Base-by-base conservation (phyloP, 35 echinoderm and acorn worm genomes). In the Ophioderma brevispina region DNA sequence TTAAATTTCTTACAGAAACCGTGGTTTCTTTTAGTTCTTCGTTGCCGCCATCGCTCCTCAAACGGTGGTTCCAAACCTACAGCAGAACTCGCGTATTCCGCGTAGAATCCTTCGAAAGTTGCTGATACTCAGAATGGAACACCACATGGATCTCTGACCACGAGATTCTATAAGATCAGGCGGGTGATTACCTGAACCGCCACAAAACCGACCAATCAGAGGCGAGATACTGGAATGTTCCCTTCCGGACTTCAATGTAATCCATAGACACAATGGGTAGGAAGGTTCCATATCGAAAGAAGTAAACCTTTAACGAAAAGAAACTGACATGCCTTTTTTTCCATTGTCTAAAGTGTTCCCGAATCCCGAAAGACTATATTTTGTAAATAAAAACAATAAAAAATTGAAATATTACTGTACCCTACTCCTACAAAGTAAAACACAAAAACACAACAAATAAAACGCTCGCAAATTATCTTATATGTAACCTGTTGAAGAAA, bases 221-320 rank as follows among this genome's bases (percentile, higher is more conserved):
- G 88, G 64, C 13, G 92, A 76, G 32, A 34, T 52, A 11, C 31
- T 19, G 13, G 80, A 79, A 28, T 18, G n/a, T 1, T 92, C 95
- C 31, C 94, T 92, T 13, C 84, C 83, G 15, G 94, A 84, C 40
- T 97, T 88, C 11, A 97, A 70, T 33, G 83, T 94, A 41, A 94
- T 92, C 78, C 94, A 97, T 33, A 94, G 75, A 41, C 95, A 97
- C n/a, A n/a, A n/a, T 17, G 77, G 35, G 36, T 81, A 37, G n/a
- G 87, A 91, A 10, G 84, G 84, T 36, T 97, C 95, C n/a, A 97
- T 37, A 49, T 97, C 95, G 64, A 97, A 97, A 1, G 92, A 94
- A 1, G 92, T 77, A 55, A 97, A 97, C 37, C 89, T 83, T 13
- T 94, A 37, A 92, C 94, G 95, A 10, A 80, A 37, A 36, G 30